Conservation (phyloP, 1,140 invertebrate species). For the Nasonia vitripennis region DNA sequence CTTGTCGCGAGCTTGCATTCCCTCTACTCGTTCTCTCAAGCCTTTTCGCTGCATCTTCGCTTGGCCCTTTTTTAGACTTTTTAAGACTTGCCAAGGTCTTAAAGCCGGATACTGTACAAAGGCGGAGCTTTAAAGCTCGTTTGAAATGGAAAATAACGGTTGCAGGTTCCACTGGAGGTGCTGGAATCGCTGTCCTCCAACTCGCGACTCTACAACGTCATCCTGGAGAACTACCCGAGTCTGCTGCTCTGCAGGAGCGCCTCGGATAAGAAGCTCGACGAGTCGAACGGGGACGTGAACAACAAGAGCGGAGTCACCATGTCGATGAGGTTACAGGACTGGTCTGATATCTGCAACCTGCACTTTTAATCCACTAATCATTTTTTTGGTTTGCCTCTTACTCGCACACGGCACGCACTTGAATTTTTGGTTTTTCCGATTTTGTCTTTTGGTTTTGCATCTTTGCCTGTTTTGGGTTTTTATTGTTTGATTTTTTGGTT, state of each 20-base stretch:
- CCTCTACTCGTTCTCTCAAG: background rate
- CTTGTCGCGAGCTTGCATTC: background rate
- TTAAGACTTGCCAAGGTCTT: background rate
- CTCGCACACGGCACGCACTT: constrained; percentile 1
- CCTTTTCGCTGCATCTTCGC: background rate
- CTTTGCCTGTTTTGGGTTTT: background rate
- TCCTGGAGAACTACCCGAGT: constrained; percentile 84
- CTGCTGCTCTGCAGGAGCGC: constrained; percentile 79
- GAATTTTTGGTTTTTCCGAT: background rate
- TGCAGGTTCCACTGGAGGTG: constrained; percentile 80
- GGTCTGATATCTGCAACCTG: constrained; percentile 57
- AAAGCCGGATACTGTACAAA: background rate
- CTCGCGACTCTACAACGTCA: constrained; percentile 81
- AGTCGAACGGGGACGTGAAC: constrained; percentile 70
- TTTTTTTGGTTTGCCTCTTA: constrained; percentile 43
- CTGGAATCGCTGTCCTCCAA: constrained; percentile 80
- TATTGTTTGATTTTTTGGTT: background rate
- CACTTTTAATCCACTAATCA: constrained; percentile 51
- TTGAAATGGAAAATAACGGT: constrained; percentile 44
- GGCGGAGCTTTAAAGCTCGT: background rate
- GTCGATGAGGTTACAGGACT: constrained; percentile 75
- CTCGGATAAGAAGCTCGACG: constrained; percentile 78
- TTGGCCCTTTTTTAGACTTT: background rate
- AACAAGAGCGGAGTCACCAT: constrained; percentile 77
- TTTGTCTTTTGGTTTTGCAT: background rate